Percentiles rank a stretch among this genome's conserved stretches.
Conservation (phyloP, 1,140 invertebrate species). For the Drosophila ohnishii region DNA sequence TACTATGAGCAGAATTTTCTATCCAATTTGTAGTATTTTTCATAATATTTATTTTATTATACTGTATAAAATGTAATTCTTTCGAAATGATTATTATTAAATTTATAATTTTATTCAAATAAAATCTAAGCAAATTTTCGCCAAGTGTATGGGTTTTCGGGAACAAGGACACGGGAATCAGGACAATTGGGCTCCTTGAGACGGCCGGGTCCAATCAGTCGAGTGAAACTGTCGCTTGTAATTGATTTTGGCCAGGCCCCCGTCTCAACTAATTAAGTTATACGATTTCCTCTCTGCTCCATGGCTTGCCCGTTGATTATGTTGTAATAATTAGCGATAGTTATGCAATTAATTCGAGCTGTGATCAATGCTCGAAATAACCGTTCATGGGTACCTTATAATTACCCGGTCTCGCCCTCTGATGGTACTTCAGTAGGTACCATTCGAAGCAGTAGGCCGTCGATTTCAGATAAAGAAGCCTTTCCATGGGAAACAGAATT, state of each 20-base stretch:
- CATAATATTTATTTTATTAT: neutral
- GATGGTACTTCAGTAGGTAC: slow-evolving; percentile 50
- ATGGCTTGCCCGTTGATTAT: slow-evolving; percentile 34
- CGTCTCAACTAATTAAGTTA: slow-evolving; percentile 62
- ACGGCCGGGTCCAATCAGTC: slow-evolving; percentile 37
- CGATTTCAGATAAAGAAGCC: slow-evolving; percentile 11
- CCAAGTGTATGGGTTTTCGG: slow-evolving; percentile 19
- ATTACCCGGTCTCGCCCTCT: neutral
- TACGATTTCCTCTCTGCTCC: slow-evolving; percentile 56
- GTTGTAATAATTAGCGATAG: slow-evolving; percentile 43
- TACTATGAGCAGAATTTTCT: neutral
- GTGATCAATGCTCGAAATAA: slow-evolving; percentile 12
- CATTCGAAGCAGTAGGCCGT: slow-evolving; percentile 62
- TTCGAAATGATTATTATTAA: too few relatives aligned
- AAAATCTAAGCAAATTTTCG: neutral
- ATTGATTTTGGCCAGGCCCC: slow-evolving; percentile 61
- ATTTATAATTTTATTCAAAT: too few relatives aligned
- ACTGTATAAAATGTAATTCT: neutral
- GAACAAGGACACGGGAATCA: slow-evolving; percentile 38
- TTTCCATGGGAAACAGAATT: slow-evolving; percentile 12
- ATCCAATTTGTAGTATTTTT: fast-evolving
- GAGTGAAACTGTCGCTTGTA: slow-evolving; percentile 45
- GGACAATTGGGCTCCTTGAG: slow-evolving; percentile 27
- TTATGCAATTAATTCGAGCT: slow-evolving; percentile 52
- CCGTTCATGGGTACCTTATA: slow-evolving; percentile 40